A percentile compares a stretch with the other conserved stretches of the same genome.
These are phyloP conservation scores for Calliphora vomitoria DNA, from an alignment of 2,888 invertebrate species.

Conservation along the genomic window DNA sequence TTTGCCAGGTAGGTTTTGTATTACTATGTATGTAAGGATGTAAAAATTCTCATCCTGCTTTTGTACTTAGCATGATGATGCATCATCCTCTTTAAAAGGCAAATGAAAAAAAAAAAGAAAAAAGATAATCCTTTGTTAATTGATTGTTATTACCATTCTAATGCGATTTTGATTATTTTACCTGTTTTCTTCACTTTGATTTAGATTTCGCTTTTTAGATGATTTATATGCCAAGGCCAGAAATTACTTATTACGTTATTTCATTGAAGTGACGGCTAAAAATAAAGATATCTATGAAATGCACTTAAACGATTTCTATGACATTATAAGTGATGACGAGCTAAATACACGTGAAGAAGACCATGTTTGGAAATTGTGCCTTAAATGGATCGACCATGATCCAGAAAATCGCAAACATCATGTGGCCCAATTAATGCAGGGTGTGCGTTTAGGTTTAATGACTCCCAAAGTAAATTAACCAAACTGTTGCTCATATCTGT, in stretches of 20 bases:
- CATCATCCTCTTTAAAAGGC: not conserved
- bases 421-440: constrained; percentile 91
- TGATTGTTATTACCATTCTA: constrained; percentile 50
- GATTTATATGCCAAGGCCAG: constrained; percentile 88
- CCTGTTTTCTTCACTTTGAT: not conserved
- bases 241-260: constrained; percentile 90
- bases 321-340: constrained; percentile 92
- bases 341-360: constrained; percentile 95
- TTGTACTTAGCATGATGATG: not conserved
- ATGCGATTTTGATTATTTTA: constrained; percentile 57
- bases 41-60: not conserved
- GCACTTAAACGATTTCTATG: constrained; percentile 89
- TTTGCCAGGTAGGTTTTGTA: constrained; percentile 88
- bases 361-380: constrained; percentile 93
- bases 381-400: constrained; percentile 94
- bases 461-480: constrained; percentile 88
- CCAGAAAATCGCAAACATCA: constrained; percentile 89
- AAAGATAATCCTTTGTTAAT: constrained; percentile 68
- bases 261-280: constrained; percentile 89
- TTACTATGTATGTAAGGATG: not conserved
- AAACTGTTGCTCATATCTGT: not conserved
- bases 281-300: constrained; percentile 91
- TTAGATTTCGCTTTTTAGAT: constrained; percentile 82
- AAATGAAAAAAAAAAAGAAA: constrained; percentile 12
- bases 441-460: constrained; percentile 92